phyloP scores from a whole-genome alignment of 30 jellyfish, hydroid and myxozoan genomes.

The Aurelia sp. region DNA sequence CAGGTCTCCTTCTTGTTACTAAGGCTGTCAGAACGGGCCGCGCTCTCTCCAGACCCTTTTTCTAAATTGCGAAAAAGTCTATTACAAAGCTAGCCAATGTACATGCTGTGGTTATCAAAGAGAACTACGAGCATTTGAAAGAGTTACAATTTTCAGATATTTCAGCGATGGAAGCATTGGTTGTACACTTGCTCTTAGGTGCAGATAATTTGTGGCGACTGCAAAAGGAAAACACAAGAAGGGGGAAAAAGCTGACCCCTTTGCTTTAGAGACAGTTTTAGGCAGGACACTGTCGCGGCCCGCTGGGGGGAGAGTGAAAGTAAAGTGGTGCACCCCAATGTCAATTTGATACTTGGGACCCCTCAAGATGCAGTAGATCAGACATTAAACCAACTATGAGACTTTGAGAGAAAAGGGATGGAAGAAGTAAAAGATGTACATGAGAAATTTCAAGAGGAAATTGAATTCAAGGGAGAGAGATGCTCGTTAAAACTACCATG shows the following conservation, averaged over 20 bases:
- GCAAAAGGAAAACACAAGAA: background rate
- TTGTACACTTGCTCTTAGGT: constrained; percentile 24
- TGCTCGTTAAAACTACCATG: constrained; percentile 34
- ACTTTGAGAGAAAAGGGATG: constrained; percentile 19
- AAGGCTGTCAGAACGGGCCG: too few species aligned
- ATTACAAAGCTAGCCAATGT: constrained; percentile 25
- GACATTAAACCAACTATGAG: constrained; percentile 12
- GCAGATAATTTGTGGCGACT: background rate
- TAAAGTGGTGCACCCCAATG: background rate
- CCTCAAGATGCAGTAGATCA: background rate
- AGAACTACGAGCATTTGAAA: constrained; percentile 31
- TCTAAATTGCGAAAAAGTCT: too few species aligned
- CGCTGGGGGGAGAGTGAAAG: background rate
- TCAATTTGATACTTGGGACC: background rate
- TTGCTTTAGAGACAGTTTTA: constrained; percentile 20
- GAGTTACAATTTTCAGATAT: constrained; percentile 24
- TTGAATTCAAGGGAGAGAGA: constrained; percentile 29
- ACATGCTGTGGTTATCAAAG: constrained; percentile 23
- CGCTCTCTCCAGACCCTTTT: too few species aligned
- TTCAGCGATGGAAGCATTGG: constrained; percentile 39
- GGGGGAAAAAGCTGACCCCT: constrained; percentile 27
- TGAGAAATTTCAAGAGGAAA: constrained; percentile 20
- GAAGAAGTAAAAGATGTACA: constrained; percentile 17
- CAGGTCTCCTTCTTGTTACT: too few species aligned
- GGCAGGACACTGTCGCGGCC: constrained; percentile 41